Base-by-base conservation (phyloP, 2,888 invertebrate genomes). In the Bombylius discolor region DNA sequence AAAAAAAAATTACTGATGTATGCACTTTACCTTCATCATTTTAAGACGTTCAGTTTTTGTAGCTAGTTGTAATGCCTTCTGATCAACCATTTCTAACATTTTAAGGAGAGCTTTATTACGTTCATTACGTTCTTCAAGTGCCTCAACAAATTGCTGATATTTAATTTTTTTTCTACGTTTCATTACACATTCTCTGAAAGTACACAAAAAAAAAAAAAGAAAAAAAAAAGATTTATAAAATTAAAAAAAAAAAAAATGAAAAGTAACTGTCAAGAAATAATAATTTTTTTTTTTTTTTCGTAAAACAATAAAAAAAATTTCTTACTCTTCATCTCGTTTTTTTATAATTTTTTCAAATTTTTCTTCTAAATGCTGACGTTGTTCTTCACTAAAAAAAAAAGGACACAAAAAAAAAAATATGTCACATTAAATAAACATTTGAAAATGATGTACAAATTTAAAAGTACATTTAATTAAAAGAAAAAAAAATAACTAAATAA, bases 31-130 rank as follows among this genome's bases (percentile, higher is more conserved):
- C 69, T 77, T 76, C 66, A 81, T 71, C 66, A 74, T 69, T 67
- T 78, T 78, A 36, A 82, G 76, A 56, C 79, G 72, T 63, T 81
- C 79, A 34, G 81, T 81, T 70, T 81, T 80, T 3, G 80, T 78
- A 32, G 78, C 76, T 66, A 82, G 74, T 62, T 74, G 70, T 39
- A 77, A 72, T 33, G 82, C 76, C 61, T 79, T 76, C 60, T 74
- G 77, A 68, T 82, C 82, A 57, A 82, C 78, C 34, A 75, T 75
- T 63, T 82, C 81, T 62, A 83, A 67, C 62, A 78, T 73, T 57
- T 76, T 75, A 34, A 81, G 69, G 56, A 83, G 73, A 64, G 76
- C 76, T 61, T 79, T 78, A 66, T 82, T 83, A 42, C 82, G 76
- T 62, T 81, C 79, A 60, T 80, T 80, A 49, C 81, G 75, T 46